phyloP scores from a whole-genome alignment of 2,113 vertebrate species.

The Pedetes capensis region DNA sequence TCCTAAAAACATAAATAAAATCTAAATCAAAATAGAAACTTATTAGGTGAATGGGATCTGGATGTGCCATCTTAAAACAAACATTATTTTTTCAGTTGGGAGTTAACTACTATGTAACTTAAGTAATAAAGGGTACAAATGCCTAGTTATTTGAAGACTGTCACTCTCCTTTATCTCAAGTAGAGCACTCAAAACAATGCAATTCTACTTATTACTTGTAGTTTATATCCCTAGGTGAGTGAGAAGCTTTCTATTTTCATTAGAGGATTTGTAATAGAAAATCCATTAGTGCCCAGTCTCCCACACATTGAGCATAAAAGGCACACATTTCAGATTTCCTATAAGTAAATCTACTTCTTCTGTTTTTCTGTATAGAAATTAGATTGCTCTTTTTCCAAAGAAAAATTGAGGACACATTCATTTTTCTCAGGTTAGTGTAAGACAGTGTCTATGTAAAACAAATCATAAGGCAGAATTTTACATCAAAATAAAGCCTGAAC shows the following conservation, averaged over 20 bases:
- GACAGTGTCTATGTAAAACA: neutral
- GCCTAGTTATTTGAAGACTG: neutral
- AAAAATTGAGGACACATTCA: neutral
- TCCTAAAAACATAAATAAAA: slow-evolving; percentile 55
- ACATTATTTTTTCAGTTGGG: neutral
- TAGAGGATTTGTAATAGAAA: slow-evolving; percentile 23
- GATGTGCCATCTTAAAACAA: neutral
- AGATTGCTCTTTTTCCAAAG: neutral
- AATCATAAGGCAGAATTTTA: neutral
- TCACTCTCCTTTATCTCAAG: neutral
- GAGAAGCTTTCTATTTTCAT: neutral
- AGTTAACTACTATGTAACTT: neutral
- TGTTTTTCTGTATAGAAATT: neutral
- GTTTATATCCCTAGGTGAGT: neutral
- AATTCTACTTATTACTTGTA: neutral
- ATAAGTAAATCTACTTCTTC: slow-evolving; percentile 5
- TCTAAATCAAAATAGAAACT: slow-evolving; percentile 63
- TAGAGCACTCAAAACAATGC: neutral
- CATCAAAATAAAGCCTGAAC: neutral
- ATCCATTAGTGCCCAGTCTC: neutral
- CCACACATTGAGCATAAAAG: neutral
- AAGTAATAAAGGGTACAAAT: neutral
- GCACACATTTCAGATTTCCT: neutral
- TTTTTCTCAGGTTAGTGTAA: neutral
- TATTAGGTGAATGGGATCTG: neutral